Evolutionary conservation across 2,797 vertebrate species (phyloP).

Genomic region (Orientallactaga sibirica): DNA sequence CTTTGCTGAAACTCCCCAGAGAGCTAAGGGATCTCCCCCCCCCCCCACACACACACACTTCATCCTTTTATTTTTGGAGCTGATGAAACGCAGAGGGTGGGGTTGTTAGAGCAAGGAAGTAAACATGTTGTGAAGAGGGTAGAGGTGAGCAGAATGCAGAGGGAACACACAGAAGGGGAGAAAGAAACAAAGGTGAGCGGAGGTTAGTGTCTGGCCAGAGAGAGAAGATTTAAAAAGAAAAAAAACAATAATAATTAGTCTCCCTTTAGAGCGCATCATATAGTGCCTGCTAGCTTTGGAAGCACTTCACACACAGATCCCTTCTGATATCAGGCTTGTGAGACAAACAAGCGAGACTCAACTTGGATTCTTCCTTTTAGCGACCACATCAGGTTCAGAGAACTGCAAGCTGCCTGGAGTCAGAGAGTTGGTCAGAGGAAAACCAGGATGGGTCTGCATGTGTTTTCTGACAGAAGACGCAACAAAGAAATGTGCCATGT

Average conservation of each 20-base stretch:
- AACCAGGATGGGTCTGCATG: not conserved
- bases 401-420: not conserved
- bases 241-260: constrained; percentile 28
- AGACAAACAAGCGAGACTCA: not conserved
- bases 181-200: not conserved
- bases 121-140: not conserved
- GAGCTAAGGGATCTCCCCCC: not conserved
- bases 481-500: fast-evolving
- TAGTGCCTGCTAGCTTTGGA: not conserved
- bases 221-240: constrained; percentile 14
- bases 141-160: not conserved
- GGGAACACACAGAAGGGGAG: constrained; percentile 43
- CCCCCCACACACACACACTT: not conserved
- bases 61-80: constrained; percentile 25
- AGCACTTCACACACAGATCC: not conserved
- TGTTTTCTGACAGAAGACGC: not conserved
- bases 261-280: not conserved
- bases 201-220: not conserved
- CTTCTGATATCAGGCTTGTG: not conserved
- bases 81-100: not conserved
- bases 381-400: not conserved
- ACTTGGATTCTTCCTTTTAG: not conserved
- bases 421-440: not conserved
- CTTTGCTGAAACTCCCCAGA: constrained; percentile 5
- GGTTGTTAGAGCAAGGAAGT: constrained; percentile 32